Evolutionary conservation across 2,888 invertebrate genomes (phyloP).

Genomic region (Oxyteleia sp.): DNA sequence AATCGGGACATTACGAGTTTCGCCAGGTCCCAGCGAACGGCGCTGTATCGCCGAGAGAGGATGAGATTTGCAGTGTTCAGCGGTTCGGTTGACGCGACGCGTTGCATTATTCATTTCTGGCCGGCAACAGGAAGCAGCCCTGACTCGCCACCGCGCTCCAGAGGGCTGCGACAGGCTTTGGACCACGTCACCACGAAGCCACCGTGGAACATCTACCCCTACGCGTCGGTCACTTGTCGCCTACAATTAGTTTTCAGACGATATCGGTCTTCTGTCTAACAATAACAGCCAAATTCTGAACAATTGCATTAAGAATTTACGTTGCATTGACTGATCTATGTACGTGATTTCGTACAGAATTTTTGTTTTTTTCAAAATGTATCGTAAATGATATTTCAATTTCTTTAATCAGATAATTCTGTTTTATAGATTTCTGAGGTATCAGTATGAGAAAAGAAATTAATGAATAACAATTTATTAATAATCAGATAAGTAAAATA

Average conservation of each 20-base stretch:
- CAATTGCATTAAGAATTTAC: constrained; percentile 10
- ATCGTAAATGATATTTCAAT: no score
- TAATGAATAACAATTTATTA: no score
- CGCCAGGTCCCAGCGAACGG: constrained; percentile 37
- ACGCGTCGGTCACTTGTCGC: constrained; percentile 78
- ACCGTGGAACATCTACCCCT: constrained; percentile 68
- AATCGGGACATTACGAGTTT: constrained; percentile 74
- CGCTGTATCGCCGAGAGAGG: constrained; percentile 77
- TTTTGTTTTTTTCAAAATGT: no score
- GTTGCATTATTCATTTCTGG: constrained; percentile 86
- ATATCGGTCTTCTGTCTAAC: constrained; percentile 37
- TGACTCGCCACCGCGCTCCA: constrained; percentile 76
- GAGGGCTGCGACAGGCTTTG: constrained; percentile 76
- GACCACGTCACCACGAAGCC: constrained; percentile 80
- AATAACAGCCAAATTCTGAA: constrained; percentile 44
- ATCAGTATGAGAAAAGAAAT: no score
- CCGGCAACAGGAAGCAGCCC: constrained; percentile 80
- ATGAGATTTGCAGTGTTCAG: constrained; percentile 83
- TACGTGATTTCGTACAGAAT: no score
- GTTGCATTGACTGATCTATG: no score
- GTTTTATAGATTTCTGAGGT: no score
- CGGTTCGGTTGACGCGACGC: constrained; percentile 83
- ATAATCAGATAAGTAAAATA: no score
- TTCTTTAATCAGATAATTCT: no score
- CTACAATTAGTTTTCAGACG: constrained; percentile 78